Conservation (phyloP, 2,888 invertebrate species). For the Cylloceria caligata region DNA sequence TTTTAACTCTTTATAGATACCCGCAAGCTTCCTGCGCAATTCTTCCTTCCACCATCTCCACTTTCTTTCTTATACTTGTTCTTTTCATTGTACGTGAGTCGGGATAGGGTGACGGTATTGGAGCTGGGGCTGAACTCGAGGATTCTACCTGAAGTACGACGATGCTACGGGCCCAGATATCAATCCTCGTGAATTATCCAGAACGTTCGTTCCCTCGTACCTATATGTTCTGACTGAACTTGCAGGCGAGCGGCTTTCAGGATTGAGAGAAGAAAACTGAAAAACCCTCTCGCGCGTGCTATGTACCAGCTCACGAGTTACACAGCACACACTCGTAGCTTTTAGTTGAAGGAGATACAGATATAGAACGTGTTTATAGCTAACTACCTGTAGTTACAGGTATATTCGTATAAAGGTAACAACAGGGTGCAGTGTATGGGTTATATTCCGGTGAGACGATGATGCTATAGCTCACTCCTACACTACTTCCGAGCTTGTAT, state of each 20-base stretch:
- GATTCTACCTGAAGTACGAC: constrained; percentile 52
- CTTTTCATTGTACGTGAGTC: constrained; percentile 22
- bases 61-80: constrained; percentile 27
- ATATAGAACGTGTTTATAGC: neutral
- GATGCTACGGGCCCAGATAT: constrained; percentile 45
- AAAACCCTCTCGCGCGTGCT: constrained; percentile 24
- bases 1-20: constrained; percentile 7
- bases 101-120: constrained; percentile 29
- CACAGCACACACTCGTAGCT: constrained; percentile 29
- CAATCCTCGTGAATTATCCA: constrained; percentile 68
- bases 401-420: constrained; percentile 5
- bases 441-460: constrained; percentile 15
- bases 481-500: constrained; percentile 48
- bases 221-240: constrained; percentile 56
- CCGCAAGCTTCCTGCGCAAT: constrained; percentile 50
- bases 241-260: constrained; percentile 19
- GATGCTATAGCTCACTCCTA: constrained; percentile 34
- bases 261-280: constrained; percentile 48
- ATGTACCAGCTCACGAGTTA: constrained; percentile 22
- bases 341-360: constrained; percentile 37
- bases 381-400: neutral
- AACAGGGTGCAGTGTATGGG: neutral
- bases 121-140: constrained; percentile 19
- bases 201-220: constrained; percentile 23
- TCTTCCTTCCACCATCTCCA: constrained; percentile 38